Percentiles rank a stretch among this genome's conserved stretches.
phyloP scores from a whole-genome alignment of 2,113 vertebrate species.

The Edolisoma coerulescens region DNA sequence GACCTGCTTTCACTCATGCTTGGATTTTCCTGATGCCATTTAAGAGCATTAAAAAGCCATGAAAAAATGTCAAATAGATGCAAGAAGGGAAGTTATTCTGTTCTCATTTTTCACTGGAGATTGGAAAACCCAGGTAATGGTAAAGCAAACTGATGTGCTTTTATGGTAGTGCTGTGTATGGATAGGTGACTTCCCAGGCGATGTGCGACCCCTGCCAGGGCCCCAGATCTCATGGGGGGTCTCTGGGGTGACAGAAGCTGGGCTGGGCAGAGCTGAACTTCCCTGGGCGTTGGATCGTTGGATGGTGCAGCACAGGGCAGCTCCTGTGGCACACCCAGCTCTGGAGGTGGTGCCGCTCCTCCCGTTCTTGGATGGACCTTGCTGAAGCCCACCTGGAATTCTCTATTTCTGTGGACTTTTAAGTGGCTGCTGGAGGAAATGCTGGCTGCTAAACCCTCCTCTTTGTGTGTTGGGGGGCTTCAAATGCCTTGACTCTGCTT shows the following conservation, averaged over 20 bases:
- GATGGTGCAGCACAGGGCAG: not conserved
- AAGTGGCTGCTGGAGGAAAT: not conserved
- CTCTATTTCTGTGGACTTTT: not conserved
- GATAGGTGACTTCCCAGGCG: not conserved
- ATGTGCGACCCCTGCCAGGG: not conserved
- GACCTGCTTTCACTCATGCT: not conserved
- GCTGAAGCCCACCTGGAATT: not conserved
- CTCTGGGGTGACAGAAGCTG: not conserved
- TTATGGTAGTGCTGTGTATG: not conserved
- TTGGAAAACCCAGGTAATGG: not conserved
- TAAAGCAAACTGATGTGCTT: not conserved
- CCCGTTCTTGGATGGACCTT: no score
- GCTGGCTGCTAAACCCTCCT: not conserved
- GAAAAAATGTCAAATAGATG: not conserved
- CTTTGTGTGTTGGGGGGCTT: not conserved
- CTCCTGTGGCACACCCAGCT: not conserved
- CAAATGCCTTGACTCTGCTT: not conserved
- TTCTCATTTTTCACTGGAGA: not conserved
- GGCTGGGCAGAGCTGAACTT: not conserved
- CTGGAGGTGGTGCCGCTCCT: not conserved
- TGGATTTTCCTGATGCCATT: not conserved
- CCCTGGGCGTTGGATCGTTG: accelerated
- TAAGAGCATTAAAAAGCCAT: not conserved
- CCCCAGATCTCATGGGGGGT: not conserved
- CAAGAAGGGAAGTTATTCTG: not conserved